phyloP scores from a whole-genome alignment of 2,113 vertebrate species.

The Gymnorhina tibicen region DNA sequence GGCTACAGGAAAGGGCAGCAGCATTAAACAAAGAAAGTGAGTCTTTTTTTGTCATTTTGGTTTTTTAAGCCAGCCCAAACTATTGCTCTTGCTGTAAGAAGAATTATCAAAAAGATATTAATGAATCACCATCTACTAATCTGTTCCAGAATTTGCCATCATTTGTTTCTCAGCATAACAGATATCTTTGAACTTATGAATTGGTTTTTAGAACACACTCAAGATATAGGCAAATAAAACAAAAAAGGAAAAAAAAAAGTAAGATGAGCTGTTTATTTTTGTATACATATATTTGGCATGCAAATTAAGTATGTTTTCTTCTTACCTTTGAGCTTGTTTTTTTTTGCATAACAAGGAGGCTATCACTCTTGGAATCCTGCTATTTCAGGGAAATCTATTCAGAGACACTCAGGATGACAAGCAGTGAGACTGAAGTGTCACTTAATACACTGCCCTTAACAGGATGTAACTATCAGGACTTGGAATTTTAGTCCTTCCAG shows the following conservation, averaged over 20 bases:
- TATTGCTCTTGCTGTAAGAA: neutral
- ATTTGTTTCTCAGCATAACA: neutral
- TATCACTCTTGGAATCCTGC: neutral
- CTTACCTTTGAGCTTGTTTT: neutral
- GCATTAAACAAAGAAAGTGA: neutral
- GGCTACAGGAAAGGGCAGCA: neutral
- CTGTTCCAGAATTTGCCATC: neutral
- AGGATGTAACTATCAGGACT: neutral
- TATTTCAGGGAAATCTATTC: neutral
- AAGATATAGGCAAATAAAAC: neutral
- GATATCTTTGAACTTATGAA: neutral
- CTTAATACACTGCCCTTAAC: neutral
- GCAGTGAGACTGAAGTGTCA: neutral
- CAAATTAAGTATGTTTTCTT: neutral
- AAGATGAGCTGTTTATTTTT: neutral
- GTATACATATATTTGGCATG: neutral
- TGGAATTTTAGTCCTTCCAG: neutral
- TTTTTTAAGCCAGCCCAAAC: neutral
- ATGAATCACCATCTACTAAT: neutral
- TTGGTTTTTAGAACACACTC: neutral
- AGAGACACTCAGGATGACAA: neutral
- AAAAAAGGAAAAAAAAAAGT: neutral
- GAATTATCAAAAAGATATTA: neutral
- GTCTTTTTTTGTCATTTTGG: rapidly evolving
- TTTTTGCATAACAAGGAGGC: neutral